phyloP scores from a whole-genome alignment of 2,888 invertebrate genomes.

The Lochmaea capreae region DNA sequence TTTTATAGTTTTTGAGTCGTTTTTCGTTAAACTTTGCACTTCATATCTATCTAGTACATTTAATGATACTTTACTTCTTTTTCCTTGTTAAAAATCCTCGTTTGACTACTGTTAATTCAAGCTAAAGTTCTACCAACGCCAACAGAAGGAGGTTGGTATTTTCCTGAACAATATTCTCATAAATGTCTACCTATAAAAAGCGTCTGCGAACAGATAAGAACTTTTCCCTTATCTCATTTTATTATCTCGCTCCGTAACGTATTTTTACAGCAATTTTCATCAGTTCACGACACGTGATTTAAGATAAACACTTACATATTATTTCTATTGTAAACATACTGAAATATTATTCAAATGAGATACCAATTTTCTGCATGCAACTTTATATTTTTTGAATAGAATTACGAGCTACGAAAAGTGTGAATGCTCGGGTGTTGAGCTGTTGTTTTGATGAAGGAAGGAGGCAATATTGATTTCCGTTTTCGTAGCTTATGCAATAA shows the following conservation, averaged over 20 bases:
- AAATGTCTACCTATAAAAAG: constrained; percentile 8
- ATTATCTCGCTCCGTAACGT: constrained; percentile 23
- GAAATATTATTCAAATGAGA: constrained; percentile 35
- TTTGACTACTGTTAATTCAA: too few relatives aligned
- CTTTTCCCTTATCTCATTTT: constrained; percentile 25
- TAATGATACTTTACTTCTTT: too few relatives aligned
- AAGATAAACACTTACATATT: constrained; percentile 36
- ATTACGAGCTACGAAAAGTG: constrained; percentile 28
- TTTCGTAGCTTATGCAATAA: not conserved
- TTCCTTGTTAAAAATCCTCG: too few relatives aligned
- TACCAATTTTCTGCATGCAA: constrained; percentile 38
- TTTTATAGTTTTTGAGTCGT: too few relatives aligned
- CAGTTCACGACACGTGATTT: constrained; percentile 31
- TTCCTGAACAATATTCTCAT: not conserved
- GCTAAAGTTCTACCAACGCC: not conserved
- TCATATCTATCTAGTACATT: too few relatives aligned
- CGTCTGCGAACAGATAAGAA: constrained; percentile 6
- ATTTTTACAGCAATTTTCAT: constrained; percentile 35
- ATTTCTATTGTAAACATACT: constrained; percentile 35
- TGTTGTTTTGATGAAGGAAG: constrained; percentile 2
- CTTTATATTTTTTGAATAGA: constrained; percentile 27
- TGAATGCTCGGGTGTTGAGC: constrained; percentile 24
- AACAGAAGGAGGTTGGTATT: not conserved
- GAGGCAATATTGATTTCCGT: constrained; percentile 15
- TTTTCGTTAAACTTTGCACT: too few relatives aligned